Percentiles rank a stretch among this genome's conserved stretches.
phyloP scores from a whole-genome alignment of 1,140 invertebrate genomes.

The Euwallacea fornicatus region DNA sequence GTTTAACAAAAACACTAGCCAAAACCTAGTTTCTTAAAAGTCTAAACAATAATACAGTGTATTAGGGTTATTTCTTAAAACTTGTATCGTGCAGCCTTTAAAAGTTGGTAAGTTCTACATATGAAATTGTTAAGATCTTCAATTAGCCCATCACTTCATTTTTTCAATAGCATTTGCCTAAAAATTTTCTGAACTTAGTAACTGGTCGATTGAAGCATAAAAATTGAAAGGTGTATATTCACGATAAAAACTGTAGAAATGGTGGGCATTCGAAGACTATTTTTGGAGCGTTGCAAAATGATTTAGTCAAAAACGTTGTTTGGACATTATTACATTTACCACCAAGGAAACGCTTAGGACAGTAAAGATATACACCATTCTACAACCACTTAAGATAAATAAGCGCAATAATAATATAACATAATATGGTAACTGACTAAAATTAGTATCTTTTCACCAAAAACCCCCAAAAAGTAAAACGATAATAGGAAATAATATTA shows the following conservation, averaged over 20 bases:
- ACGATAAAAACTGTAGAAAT: no score
- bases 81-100: constrained; percentile 49
- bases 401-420: constrained; percentile 44
- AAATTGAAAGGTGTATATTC: no score
- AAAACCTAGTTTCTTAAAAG: constrained; percentile 33
- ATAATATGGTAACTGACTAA: constrained; percentile 47
- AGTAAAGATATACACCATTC: neutral
- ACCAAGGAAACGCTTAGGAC: neutral
- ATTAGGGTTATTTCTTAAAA: constrained; percentile 31
- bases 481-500: constrained; percentile 13
- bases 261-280: no score
- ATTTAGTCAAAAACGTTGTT: neutral
- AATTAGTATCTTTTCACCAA: constrained; percentile 32
- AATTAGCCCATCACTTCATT: no score
- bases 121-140: no score
- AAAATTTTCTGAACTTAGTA: no score
- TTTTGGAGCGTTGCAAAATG: no score
- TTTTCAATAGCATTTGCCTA: no score
- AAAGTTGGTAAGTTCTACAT: constrained; percentile 31
- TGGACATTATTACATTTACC: no score
- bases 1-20: constrained; percentile 35
- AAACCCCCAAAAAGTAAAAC: constrained; percentile 34
- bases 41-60: constrained; percentile 14
- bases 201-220: no score
- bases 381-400: constrained; percentile 35